Base-by-base conservation (phyloP, 2,888 invertebrate species). In the Neoitamus cyanurus region DNA sequence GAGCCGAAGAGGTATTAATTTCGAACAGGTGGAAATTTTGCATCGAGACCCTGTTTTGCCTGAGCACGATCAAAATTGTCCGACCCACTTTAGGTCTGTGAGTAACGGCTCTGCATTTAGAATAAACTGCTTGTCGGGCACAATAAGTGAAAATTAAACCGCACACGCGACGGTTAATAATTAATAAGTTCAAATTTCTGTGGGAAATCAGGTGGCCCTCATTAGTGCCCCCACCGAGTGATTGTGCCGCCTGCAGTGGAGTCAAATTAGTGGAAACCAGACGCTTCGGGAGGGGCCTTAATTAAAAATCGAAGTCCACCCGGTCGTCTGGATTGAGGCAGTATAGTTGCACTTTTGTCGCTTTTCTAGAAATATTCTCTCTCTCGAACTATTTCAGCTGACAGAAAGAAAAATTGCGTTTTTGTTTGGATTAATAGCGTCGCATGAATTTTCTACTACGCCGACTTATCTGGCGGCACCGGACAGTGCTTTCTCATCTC, bases 151-250 rank as follows among this genome's bases (percentile, higher is more conserved):
- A 20, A 73, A 73, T 20, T 36, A 34, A 73, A 37, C 73, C 73
- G 15, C 20, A 20, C 73, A 73, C 20, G 72, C 72, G 73, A 73
- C 73, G 34, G n/a, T 73, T n/a, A 73, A 72, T 72, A 72, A 31
- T 72, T 72, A 11, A 72, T 72, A 73, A 73, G 34, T 73, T 34
- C 7, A 73, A 73, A 34, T 73, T 36, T 73, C 36, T 6, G 36
- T 25, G 73, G 36, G 36, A 73, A 73, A 73, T 70, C 70, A 73
- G 11, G 36, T 37, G 31, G 36, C 20, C 20, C 20, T 73, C 36
- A 20, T 34, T 73, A 34, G 36, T 20, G 34, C 58, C 9, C 6
- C 15, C 15, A 15, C 13, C 15, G 48, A 20, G 4, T 48, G 20
- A 48, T 48, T 7, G 15, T 25, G 58, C 7, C 25, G 20, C 58